Conservation (phyloP, 1,140 invertebrate genomes). For the Lasaia peninsularis region DNA sequence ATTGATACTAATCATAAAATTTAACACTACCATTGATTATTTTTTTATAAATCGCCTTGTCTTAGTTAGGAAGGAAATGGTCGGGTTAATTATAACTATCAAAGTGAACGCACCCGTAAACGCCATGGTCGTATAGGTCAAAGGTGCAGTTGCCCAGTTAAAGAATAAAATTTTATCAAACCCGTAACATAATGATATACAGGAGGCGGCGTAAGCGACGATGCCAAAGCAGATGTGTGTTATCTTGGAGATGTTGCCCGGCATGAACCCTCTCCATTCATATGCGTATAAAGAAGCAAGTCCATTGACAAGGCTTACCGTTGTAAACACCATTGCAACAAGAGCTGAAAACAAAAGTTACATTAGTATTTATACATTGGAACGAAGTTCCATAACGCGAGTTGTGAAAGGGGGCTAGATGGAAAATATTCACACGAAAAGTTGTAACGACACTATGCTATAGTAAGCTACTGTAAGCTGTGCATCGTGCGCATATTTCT, state of each 20-base stretch:
- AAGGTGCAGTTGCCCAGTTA: slow-evolving; percentile 25
- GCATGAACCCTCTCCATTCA: slow-evolving; percentile 38
- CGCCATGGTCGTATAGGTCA: slow-evolving; percentile 28
- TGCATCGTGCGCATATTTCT: too few relatives aligned
- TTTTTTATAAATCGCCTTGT: slow-evolving; percentile 19
- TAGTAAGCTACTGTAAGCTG: too few relatives aligned
- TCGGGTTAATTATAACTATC: slow-evolving; percentile 38
- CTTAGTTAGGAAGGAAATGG: slow-evolving; percentile 35
- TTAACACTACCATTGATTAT: slow-evolving; percentile 9
- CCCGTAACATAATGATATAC: slow-evolving; percentile 40
- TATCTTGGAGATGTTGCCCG: slow-evolving; percentile 43
- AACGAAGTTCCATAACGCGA: too few relatives aligned
- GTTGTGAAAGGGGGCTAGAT: too few relatives aligned
- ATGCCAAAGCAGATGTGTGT: slow-evolving; percentile 49
- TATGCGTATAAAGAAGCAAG: slow-evolving; percentile 46
- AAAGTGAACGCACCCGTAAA: slow-evolving; percentile 34
- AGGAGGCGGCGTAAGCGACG: slow-evolving; percentile 34
- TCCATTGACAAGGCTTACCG: slow-evolving; percentile 44
- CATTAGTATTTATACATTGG: too few relatives aligned
- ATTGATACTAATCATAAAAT: too few relatives aligned
- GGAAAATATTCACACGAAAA: too few relatives aligned
- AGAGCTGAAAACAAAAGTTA: slow-evolving; percentile 41
- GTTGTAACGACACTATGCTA: too few relatives aligned
- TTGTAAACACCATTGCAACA: slow-evolving; percentile 46
- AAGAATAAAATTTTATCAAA: slow-evolving; percentile 42